These are phyloP conservation scores for Sarcophaga bullata DNA, from an alignment of 1,140 invertebrate genomes.

Conservation along the genomic window DNA sequence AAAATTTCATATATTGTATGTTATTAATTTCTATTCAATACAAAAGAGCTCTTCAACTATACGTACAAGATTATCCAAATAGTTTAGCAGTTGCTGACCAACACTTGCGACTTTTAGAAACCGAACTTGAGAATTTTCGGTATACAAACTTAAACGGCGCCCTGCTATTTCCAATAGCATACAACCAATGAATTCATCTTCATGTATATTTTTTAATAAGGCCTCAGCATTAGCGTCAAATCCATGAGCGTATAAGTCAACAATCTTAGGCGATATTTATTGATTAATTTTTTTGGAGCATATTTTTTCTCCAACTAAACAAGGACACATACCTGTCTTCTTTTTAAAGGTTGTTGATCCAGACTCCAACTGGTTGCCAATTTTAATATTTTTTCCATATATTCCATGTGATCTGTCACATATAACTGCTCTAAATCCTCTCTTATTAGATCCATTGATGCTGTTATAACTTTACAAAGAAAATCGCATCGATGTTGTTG, in stretches of 20 bases:
- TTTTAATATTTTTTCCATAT: constrained; percentile 77
- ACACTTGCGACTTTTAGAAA: constrained; percentile 75
- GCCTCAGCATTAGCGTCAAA: constrained; percentile 82
- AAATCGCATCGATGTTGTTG: constrained; percentile 71
- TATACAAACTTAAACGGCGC: constrained; percentile 74
- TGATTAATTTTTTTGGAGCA: background rate
- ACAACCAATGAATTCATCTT: constrained; percentile 72
- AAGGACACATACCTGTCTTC: constrained; percentile 70
- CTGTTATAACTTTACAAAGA: constrained; percentile 73
- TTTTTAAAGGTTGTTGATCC: constrained; percentile 67
- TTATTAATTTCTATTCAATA: constrained; percentile 25
- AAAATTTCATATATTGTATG: background rate
- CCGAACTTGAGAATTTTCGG: constrained; percentile 70
- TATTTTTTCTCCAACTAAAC: background rate
- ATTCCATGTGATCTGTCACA: constrained; percentile 71
- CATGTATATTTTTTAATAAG: constrained; percentile 74
- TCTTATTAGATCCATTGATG: constrained; percentile 71
- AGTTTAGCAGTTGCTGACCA: constrained; percentile 75
- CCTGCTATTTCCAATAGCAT: constrained; percentile 77
- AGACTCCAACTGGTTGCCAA: constrained; percentile 84
- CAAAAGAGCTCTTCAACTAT: constrained; percentile 46
- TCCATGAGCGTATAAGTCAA: constrained; percentile 79
- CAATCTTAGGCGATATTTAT: constrained; percentile 66
- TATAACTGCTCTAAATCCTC: constrained; percentile 69
- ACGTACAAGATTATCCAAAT: constrained; percentile 77